phyloP scores from a whole-genome alignment of 2,888 invertebrate species.

The Cotesia congregata region DNA sequence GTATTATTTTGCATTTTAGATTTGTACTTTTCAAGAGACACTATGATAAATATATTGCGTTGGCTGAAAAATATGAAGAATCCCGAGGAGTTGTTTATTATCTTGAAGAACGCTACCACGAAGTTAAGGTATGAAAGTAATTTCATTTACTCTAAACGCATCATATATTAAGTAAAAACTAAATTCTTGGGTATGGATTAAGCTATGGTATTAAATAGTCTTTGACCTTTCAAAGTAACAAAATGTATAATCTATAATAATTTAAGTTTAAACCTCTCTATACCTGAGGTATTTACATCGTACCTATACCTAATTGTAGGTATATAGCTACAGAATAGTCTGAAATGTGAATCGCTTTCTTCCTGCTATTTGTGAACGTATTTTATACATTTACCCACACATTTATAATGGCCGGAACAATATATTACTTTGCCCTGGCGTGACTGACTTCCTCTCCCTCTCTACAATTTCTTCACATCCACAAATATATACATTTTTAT shows the following conservation, averaged over 20 bases:
- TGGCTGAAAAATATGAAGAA: slow-evolving; percentile 76
- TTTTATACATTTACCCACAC: slow-evolving; percentile 32
- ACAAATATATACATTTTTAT: not conserved
- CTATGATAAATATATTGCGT: slow-evolving; percentile 75
- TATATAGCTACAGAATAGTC: slow-evolving; percentile 13
- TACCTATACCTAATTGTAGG: slow-evolving; percentile 15
- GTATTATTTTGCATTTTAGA: slow-evolving; percentile 66
- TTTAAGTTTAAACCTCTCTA: slow-evolving; percentile 13
- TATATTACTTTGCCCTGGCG: slow-evolving; percentile 20
- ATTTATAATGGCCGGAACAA: slow-evolving; percentile 29
- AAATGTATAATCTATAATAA: slow-evolving; percentile 6
- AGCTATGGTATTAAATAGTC: slow-evolving; percentile 9
- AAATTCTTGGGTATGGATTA: slow-evolving; percentile 23
- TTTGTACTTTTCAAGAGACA: slow-evolving; percentile 77
- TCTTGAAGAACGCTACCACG: slow-evolving; percentile 77
- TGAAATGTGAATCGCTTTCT: slow-evolving; percentile 48
- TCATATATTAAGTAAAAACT: not conserved
- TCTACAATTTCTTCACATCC: slow-evolving; percentile 21
- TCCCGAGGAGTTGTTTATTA: slow-evolving; percentile 76
- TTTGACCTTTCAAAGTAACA: slow-evolving; percentile 26
- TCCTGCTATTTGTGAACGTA: slow-evolving; percentile 46
- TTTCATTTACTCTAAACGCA: slow-evolving; percentile 4
- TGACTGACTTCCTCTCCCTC: slow-evolving; percentile 34
- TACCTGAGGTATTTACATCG: slow-evolving; percentile 16
- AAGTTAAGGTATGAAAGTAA: slow-evolving; percentile 73